Evolutionary conservation across 2,113 vertebrate species (phyloP).

Genomic region (Eulemur macaco): DNA sequence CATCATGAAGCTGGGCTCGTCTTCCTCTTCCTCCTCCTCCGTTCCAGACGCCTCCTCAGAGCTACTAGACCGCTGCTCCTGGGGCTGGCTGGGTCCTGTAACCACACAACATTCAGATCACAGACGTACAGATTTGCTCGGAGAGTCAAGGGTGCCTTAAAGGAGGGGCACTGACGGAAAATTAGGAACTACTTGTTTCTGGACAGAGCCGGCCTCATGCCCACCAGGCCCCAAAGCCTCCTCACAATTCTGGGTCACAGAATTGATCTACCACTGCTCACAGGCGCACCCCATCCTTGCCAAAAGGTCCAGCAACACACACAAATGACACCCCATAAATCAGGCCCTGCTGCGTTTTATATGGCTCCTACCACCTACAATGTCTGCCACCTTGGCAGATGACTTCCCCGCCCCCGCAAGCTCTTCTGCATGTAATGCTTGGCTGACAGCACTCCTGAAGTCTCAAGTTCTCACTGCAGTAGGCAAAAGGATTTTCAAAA

Average conservation of each 20-base stretch:
- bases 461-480: not conserved
- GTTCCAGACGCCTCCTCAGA: conserved; percentile 74
- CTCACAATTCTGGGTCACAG: not conserved
- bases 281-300: not conserved
- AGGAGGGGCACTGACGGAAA: not conserved
- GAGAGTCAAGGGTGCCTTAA: not conserved
- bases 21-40: conserved; percentile 82
- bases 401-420: not conserved
- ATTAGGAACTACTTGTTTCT: not conserved
- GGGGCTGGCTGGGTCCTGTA: conserved; percentile 74
- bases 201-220: rapidly evolving
- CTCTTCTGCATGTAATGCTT: not conserved
- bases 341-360: not conserved
- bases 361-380: not conserved
- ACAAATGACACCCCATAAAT: not conserved
- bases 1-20: conserved; percentile 82
- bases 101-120: not conserved
- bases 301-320: not conserved
- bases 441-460: not conserved
- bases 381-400: not conserved
- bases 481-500: not conserved
- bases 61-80: conserved; percentile 79
- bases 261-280: not conserved
- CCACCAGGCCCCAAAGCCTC: rapidly evolving
- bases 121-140: not conserved